Base-by-base conservation (phyloP, 2,797 vertebrate genomes). In the Poeciliopsis presidionis region DNA sequence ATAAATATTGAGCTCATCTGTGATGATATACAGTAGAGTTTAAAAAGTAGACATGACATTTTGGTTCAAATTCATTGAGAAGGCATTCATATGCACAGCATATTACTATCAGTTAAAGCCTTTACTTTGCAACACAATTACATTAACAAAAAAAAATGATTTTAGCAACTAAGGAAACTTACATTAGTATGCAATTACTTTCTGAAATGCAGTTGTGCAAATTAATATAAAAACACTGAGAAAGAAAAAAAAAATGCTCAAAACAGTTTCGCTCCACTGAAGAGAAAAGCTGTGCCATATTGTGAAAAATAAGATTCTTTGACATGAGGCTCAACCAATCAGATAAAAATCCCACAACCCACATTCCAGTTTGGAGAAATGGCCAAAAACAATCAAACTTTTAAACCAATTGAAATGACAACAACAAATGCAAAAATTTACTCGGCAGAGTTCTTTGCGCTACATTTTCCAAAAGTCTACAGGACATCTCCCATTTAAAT, bases 401-500 rank as follows among this genome's bases (percentile, higher is more conserved):
- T 93, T 91, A 94, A 93, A 94, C 93, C 94, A 93, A 94, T 95
- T 95, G 84, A 93, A 93, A 92, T 91, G 84, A 93, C 95, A 95
- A 94, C 95, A 95, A 94, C 94, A 94, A 95, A 94, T 94, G 91
- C 95, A 93, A 94, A 92, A 85, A 83, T 92, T 76, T 88, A 88
- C 92, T 93, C 93, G 93, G 93, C 81, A 90, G 78, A 86, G 86
- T 93, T 94, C 93, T 89, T 94, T 94, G 77, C 84, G 80, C 93
- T 91, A 90, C 88, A 22, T 93, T 93, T 94, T 91, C 93, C 94
- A 90, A 90, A 85, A 92, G 91, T 95, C 94, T 93, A 95, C 95
- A 94, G 94, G 94, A 94, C 95, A 94, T 94, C 93, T 95, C 93
- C 92, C 94, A 93, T 94, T 94, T 94, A 93, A 93, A 93, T 91